A percentile compares a stretch with the other conserved stretches of the same genome.
Conservation (phyloP, 2,113 vertebrate species). For the Bagarius yarrelli region DNA sequence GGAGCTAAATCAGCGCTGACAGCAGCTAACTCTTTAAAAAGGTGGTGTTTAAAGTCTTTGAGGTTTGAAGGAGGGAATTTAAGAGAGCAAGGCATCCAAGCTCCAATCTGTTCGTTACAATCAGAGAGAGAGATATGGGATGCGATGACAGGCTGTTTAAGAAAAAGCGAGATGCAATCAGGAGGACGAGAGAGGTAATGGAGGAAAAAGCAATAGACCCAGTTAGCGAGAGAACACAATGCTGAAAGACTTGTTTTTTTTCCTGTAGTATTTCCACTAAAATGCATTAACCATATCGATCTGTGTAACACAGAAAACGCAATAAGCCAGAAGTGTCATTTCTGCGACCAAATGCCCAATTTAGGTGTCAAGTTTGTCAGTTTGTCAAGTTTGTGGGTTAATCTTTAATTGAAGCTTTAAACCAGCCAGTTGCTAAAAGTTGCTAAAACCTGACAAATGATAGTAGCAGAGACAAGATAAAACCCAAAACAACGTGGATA, state of each 20-base stretch:
- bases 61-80: slow-evolving; percentile 70
- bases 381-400: no score
- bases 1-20: slow-evolving; percentile 73
- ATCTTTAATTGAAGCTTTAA: no score
- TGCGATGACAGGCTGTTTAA: slow-evolving; percentile 27
- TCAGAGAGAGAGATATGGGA: slow-evolving; percentile 61
- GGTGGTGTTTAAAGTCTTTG: slow-evolving; percentile 70
- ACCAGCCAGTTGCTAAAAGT: no score
- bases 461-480: no score
- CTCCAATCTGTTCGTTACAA: slow-evolving; percentile 68
- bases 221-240: background rate
- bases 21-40: slow-evolving; percentile 70
- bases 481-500: no score
- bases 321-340: background rate
- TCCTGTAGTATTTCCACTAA: background rate
- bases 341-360: background rate
- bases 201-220: background rate
- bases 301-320: background rate
- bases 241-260: background rate
- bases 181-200: slow-evolving; percentile 27
- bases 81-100: slow-evolving; percentile 58
- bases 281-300: background rate
- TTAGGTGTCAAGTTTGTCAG: no score
- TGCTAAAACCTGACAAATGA: no score
- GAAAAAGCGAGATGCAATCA: slow-evolving; percentile 12